Evolutionary conservation across 2,797 vertebrate genomes (phyloP).

Genomic region (Bovichtus variegatus): DNA sequence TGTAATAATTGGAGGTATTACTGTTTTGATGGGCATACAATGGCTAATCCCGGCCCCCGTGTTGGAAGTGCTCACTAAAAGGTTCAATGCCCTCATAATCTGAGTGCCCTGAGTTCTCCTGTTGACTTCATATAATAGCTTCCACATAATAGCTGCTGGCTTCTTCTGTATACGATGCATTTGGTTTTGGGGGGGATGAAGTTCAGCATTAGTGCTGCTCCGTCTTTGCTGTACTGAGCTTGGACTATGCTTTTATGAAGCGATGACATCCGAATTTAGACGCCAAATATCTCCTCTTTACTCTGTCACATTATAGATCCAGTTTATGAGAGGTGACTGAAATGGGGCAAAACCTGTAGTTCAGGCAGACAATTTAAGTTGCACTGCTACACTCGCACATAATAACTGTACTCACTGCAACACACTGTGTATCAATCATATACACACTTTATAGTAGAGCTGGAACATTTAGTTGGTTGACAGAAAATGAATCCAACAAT

Average conservation of each 20-base stretch:
- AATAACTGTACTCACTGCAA: too few relatives aligned
- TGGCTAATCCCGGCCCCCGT: not conserved
- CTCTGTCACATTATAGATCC: not conserved
- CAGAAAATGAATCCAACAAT: not conserved
- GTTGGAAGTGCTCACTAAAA: not conserved
- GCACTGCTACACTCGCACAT: not conserved
- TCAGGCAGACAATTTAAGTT: not conserved
- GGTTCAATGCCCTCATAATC: not conserved
- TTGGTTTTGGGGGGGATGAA: not conserved
- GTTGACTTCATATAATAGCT: not conserved
- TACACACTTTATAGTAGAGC: not conserved
- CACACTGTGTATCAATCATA: not conserved
- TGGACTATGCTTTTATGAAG: not conserved
- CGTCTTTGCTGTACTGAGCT: not conserved
- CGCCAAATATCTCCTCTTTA: not conserved
- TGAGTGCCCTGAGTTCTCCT: not conserved
- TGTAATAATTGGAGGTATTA: not conserved
- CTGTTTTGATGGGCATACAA: not conserved
- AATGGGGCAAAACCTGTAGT: not conserved
- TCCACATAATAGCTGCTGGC: not conserved
- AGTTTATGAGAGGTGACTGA: not conserved
- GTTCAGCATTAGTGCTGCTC: not conserved
- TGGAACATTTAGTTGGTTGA: not conserved
- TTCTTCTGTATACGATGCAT: slow-evolving; percentile 6
- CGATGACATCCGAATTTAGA: not conserved